phyloP scores from a whole-genome alignment of 1,140 invertebrate species.

The Campodea augens region DNA sequence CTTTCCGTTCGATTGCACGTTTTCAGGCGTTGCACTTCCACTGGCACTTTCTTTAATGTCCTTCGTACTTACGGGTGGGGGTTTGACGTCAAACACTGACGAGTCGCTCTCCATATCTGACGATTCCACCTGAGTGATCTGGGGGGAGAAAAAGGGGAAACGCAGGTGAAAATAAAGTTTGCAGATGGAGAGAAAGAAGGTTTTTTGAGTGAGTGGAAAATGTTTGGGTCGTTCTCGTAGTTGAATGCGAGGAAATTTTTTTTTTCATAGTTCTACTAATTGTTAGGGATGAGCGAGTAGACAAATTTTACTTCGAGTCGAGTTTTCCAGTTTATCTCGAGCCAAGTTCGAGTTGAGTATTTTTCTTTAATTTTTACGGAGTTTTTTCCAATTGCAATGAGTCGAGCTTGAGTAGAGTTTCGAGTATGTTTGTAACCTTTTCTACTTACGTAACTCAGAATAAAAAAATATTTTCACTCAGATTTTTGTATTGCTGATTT shows the following conservation, averaged over 20 bases:
- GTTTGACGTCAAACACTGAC: conserved; percentile 36
- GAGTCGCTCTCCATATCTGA: conserved; percentile 38
- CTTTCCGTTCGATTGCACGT: too few species aligned
- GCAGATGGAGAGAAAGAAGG: background rate
- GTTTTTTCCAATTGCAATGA: too few species aligned
- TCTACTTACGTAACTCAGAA: too few species aligned
- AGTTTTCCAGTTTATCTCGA: background rate
- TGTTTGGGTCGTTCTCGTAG: too few species aligned
- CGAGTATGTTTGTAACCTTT: too few species aligned
- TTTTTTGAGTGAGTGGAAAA: too few species aligned
- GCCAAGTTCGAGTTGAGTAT: background rate
- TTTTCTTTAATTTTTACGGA: background rate
- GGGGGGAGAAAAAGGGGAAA: background rate
- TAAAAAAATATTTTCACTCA: too few species aligned
- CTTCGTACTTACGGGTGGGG: conserved; percentile 23
- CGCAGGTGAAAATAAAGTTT: background rate
- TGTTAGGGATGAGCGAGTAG: background rate
- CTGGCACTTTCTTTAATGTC: conserved; percentile 19
- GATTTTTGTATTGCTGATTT: too few species aligned
- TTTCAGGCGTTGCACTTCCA: background rate
- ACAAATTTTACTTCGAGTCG: background rate
- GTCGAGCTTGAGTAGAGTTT: too few species aligned
- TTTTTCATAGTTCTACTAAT: background rate
- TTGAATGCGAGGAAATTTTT: background rate
- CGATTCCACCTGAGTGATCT: conserved; percentile 28